These are phyloP conservation scores for Parnassius apollo DNA, from an alignment of 2,888 invertebrate species.

Conservation along the genomic window DNA sequence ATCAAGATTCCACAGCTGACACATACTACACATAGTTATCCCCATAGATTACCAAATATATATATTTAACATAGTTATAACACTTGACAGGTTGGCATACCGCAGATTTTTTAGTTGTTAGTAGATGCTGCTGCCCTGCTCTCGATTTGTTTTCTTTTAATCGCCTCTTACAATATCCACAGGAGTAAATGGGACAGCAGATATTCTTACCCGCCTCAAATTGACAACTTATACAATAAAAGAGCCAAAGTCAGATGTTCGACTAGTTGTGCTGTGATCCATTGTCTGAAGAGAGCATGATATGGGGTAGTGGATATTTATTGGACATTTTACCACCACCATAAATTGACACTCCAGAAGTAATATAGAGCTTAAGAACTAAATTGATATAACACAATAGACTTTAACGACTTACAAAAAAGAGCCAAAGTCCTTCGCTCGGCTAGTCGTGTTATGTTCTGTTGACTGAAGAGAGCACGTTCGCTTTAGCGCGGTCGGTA, in stretches of 20 bases:
- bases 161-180: no score
- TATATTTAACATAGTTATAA: no score
- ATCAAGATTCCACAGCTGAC: no score
- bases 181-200: no score
- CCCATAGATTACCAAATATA: no score
- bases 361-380: background rate
- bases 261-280: slow-evolving; percentile 54
- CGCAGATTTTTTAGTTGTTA: no score
- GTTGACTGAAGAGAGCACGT: slow-evolving; percentile 74
- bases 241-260: background rate
- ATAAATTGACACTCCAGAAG: background rate
- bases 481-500: slow-evolving; percentile 88
- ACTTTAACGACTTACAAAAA: background rate
- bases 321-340: slow-evolving; percentile 59
- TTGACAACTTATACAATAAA: background rate
- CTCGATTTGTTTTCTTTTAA: no score
- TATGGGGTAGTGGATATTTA: slow-evolving; percentile 90
- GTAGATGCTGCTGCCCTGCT: no score
- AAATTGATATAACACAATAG: background rate
- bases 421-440: background rate
- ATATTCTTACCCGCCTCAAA: no score
- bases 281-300: slow-evolving; percentile 74
- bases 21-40: no score
- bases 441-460: slow-evolving; percentile 56
- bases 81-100: no score